These are phyloP conservation scores for Benitochromis conjunctus DNA, from an alignment of 2,113 vertebrate genomes.

Conservation along the genomic window DNA sequence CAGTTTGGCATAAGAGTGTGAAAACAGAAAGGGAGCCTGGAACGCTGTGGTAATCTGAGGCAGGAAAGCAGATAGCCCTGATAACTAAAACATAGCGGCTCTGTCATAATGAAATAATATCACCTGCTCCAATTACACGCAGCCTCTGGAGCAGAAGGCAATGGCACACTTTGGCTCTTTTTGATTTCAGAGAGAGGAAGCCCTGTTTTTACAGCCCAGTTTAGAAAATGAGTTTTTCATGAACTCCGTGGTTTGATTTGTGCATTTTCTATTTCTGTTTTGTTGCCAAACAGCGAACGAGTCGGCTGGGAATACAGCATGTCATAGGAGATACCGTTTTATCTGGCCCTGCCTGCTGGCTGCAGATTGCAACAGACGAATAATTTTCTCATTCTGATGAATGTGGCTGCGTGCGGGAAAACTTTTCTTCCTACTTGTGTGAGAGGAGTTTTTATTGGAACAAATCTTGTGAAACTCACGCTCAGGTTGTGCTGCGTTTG, in stretches of 20 bases:
- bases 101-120: slow-evolving; percentile 48
- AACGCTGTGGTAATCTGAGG: slow-evolving; percentile 5
- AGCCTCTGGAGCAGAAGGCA: slow-evolving; percentile 11
- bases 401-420: slow-evolving; percentile 16
- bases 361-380: slow-evolving; percentile 50
- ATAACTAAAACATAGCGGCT: slow-evolving; percentile 57
- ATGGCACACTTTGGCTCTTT: slow-evolving; percentile 19
- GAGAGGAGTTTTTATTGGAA: slow-evolving; percentile 25
- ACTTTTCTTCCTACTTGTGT: slow-evolving; percentile 6
- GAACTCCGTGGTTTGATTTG: slow-evolving; percentile 23
- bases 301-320: slow-evolving; percentile 23
- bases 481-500: slow-evolving; percentile 36
- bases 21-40: neutral
- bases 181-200: slow-evolving; percentile 31
- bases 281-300: slow-evolving; percentile 26
- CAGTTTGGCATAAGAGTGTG: neutral
- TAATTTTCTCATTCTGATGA: slow-evolving; percentile 47
- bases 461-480: slow-evolving; percentile 23
- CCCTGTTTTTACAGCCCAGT: slow-evolving; percentile 23
- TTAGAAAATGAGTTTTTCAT: slow-evolving; percentile 30
- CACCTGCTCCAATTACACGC: slow-evolving; percentile 25
- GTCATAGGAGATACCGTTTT: slow-evolving; percentile 52
- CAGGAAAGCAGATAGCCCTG: slow-evolving; percentile 34
- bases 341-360: slow-evolving; percentile 50
- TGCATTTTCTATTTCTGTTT: slow-evolving; percentile 37